Percentiles rank a stretch among this genome's conserved stretches.
Conservation (phyloP, 2,113 vertebrate species). For the Callipepla californica region DNA sequence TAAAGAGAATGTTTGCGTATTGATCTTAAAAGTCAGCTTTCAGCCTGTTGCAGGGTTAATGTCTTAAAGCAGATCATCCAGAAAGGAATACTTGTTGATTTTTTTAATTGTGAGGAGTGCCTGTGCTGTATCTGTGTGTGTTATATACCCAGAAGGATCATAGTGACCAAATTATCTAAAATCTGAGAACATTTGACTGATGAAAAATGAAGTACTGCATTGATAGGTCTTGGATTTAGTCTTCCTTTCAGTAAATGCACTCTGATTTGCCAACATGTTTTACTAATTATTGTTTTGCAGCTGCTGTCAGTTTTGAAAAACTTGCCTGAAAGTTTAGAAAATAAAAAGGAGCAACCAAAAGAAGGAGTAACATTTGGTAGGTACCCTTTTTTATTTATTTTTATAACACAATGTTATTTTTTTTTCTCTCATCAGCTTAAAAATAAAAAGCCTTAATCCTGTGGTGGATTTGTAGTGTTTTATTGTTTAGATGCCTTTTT, state of each 20-base stretch:
- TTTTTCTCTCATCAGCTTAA: neutral
- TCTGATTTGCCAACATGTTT: neutral
- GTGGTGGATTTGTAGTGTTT: neutral
- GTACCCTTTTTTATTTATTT: slow-evolving; percentile 8
- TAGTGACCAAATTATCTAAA: neutral
- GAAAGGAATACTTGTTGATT: neutral
- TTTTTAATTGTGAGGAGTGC: neutral
- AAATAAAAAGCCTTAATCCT: neutral
- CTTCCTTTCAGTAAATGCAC: neutral
- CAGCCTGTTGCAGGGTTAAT: neutral
- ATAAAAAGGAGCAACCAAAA: slow-evolving; percentile 82
- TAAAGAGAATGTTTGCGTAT: neutral
- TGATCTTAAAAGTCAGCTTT: neutral
- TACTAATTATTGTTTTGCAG: slow-evolving; percentile 73
- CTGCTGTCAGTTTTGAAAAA: slow-evolving; percentile 88
- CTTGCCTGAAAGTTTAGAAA: slow-evolving; percentile 84
- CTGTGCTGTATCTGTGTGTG: neutral
- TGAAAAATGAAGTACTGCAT: neutral
- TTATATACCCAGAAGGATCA: too few species aligned
- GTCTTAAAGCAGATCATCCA: neutral
- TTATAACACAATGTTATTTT: neutral
- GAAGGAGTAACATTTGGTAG: slow-evolving; percentile 89
- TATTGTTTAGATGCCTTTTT: neutral
- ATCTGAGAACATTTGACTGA: neutral
- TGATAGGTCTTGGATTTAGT: neutral